Evolutionary conservation across 2,797 vertebrate species (phyloP).

Genomic region (Chrosomus eos): DNA sequence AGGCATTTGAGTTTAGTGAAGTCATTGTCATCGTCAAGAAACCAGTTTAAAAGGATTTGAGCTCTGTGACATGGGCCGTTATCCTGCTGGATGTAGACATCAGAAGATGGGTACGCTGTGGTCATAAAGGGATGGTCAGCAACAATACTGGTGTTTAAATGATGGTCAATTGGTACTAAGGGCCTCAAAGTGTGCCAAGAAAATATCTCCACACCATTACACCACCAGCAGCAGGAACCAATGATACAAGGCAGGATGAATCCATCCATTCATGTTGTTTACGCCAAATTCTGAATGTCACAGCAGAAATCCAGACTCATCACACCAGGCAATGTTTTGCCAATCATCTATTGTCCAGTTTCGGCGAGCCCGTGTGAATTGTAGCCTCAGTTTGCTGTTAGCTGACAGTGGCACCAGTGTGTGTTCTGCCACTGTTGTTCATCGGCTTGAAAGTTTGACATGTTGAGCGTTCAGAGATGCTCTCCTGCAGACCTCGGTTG

Average conservation of each 20-base stretch:
- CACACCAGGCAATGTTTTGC: neutral
- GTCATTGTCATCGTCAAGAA: neutral
- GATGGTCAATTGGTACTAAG: too few relatives aligned
- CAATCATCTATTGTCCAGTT: neutral
- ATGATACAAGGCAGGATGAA: conserved; percentile 50
- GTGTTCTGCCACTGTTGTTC: neutral
- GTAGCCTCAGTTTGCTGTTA: neutral
- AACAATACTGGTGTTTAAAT: neutral
- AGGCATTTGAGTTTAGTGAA: too few relatives aligned
- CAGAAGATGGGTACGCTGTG: neutral
- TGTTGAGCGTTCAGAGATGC: neutral
- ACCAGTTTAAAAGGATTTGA: neutral
- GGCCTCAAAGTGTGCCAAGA: too few relatives aligned
- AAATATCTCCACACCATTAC: neutral
- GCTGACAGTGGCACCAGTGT: neutral
- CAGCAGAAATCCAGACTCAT: conserved; percentile 33
- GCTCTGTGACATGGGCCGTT: neutral
- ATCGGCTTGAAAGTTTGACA: neutral
- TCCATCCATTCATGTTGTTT: conserved; percentile 54
- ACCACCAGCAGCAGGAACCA: neutral
- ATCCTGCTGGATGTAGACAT: conserved; percentile 48
- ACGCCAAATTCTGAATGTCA: conserved; percentile 47
- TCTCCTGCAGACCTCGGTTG: neutral
- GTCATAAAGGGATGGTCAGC: neutral
- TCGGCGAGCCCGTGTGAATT: neutral